phyloP scores from a whole-genome alignment of 2,113 vertebrate genomes.

The Diglossa brunneiventris region DNA sequence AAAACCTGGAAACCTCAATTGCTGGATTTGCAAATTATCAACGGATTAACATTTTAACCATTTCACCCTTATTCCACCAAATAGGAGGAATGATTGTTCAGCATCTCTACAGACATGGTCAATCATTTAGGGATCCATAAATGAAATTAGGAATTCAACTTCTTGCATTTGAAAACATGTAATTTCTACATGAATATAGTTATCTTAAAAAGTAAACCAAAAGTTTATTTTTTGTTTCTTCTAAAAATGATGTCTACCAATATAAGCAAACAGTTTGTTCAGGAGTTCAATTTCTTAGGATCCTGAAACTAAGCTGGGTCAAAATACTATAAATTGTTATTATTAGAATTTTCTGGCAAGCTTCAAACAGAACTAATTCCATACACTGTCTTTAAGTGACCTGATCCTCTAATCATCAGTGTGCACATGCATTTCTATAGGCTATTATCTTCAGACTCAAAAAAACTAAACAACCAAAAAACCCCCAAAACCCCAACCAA shows the following conservation, averaged over 20 bases:
- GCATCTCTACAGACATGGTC: not conserved
- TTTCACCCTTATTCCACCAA: not conserved
- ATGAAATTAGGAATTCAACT: not conserved
- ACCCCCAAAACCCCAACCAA: not conserved
- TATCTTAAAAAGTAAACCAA: not conserved
- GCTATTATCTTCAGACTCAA: not conserved
- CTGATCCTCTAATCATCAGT: not conserved
- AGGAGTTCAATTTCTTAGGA: not conserved
- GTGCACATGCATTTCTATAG: not conserved
- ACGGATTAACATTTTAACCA: not conserved
- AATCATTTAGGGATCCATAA: not conserved
- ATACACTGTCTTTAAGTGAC: not conserved
- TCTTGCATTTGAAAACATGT: not conserved
- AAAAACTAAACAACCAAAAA: not conserved
- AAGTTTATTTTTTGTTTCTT: rapidly evolving
- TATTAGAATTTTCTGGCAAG: not conserved
- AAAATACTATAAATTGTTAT: not conserved
- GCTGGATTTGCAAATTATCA: not conserved
- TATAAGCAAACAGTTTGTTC: not conserved
- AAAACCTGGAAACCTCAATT: not conserved
- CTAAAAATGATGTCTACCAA: rapidly evolving
- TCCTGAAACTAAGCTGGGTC: not conserved
- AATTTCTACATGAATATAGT: not conserved
- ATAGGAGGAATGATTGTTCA: not conserved
- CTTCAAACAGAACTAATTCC: not conserved